Evolutionary conservation across 2,888 invertebrate genomes (phyloP), one percentile per base, ranked within the genome.

Genomic region (Diarsia brunnea): DNA sequence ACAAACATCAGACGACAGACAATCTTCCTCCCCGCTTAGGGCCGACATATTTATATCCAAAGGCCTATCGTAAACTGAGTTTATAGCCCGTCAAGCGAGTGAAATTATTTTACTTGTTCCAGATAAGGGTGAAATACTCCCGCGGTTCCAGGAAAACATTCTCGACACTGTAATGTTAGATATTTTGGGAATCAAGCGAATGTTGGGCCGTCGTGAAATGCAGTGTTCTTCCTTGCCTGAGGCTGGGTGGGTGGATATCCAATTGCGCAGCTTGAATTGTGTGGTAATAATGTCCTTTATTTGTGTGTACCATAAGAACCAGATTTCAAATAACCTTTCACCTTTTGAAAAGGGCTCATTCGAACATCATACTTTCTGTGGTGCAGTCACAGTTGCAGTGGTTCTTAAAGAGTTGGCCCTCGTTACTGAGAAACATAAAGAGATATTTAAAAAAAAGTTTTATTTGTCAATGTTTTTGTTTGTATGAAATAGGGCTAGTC

Each of bases 91-190:
- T 84, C 82, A 88, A 87, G 82, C 72, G 77, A 79, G 82, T 80
- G 60, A 86, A 89, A 89, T 90, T 86, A 90, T 89, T 88, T 88
- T 85, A 87, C 85, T 88, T 88, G 87, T 84, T 70, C 71, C 69
- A 81, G 84, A 85, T 88, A 86, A 82, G 80, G 78, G 64, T 85
- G 77, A 84, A 87, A 84, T 81, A 75, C 73, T 63, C 69, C 74
- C 72, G 78, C 77, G 74, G 80, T 84, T 84, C 77, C 73, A 72
- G 69, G 64, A 75, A 78, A 78, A 72, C 72, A 79, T 82, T 69
- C n/a, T 47, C n/a, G 43, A 43, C 49, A n/a, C n/a, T 49, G 73
- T 73, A 61, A 75, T 71, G 70, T 73, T 49, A 12, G 69, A 79
- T 79, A 73, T 75, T 79, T 82, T 75, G 75, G 11, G 68, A 66